These are phyloP conservation scores for Bombycilla garrulus DNA, from an alignment of 2,113 vertebrate species.

Conservation along the genomic window DNA sequence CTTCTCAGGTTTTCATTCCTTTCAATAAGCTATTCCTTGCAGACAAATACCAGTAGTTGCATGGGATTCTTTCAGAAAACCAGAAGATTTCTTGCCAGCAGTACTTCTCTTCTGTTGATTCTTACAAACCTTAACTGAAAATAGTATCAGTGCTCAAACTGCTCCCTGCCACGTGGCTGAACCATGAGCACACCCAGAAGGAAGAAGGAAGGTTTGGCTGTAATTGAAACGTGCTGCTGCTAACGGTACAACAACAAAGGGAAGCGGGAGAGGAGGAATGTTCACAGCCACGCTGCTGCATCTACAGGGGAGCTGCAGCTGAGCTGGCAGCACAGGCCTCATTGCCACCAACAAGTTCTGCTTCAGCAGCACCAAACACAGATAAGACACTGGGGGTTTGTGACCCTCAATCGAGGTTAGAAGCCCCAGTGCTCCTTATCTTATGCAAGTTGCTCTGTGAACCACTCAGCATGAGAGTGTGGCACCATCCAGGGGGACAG, in stretches of 20 bases:
- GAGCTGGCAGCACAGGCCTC: background rate
- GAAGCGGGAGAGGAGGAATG: background rate
- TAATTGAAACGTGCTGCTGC: constrained; percentile 22
- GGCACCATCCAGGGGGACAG: background rate
- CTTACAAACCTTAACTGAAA: constrained; percentile 15
- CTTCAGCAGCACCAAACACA: background rate
- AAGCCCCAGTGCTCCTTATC: background rate
- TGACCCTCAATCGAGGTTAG: background rate
- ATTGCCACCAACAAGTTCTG: background rate
- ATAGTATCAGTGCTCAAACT: constrained; percentile 10
- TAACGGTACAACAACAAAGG: constrained; percentile 6
- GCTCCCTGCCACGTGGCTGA: background rate
- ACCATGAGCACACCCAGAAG: constrained; percentile 26
- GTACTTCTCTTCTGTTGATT: background rate
- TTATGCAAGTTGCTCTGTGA: background rate
- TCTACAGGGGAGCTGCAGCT: background rate
- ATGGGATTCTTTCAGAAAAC: constrained; percentile 15
- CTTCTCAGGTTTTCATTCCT: background rate
- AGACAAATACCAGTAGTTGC: constrained; percentile 21
- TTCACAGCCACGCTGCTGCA: background rate
- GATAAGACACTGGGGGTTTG: background rate
- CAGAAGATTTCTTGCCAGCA: background rate
- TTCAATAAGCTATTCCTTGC: constrained; percentile 6
- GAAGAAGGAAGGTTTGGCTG: background rate
- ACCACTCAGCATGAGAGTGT: background rate